Evolutionary conservation across 2,888 invertebrate species (phyloP), one percentile per base, ranked within the genome.

Genomic region (Tyria jacobaeae): DNA sequence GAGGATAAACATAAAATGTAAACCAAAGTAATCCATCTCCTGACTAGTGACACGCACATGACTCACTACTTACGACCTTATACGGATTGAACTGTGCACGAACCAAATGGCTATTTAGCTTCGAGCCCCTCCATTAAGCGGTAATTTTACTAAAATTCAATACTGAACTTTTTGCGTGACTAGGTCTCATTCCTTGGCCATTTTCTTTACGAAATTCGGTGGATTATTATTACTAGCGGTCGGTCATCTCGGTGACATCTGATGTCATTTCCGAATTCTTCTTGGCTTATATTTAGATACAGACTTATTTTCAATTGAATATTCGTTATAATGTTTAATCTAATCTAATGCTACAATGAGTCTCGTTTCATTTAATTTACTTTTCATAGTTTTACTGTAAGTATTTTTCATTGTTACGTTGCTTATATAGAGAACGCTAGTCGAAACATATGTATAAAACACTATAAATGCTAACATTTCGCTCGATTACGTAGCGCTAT

Each of bases 311-410:
- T 15, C 44, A 31, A 12, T 21, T 4, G 10, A 44, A 44, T 47
- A 34, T 39, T n/a, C n/a, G n/a, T n/a, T n/a, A n/a, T n/a, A n/a
- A n/a, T n/a, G n/a, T n/a, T n/a, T n/a, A n/a, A n/a, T n/a, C n/a
- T n/a, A n/a, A n/a, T n/a, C n/a, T n/a, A n/a, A n/a, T n/a, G n/a
- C n/a, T n/a, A n/a, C n/a, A n/a, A n/a, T n/a, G n/a, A n/a, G n/a
- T n/a, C 66, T 73, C 60, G 68, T 79, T 76, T 75, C 73, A 63
- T 70, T 68, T 66, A 68, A 67, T 68, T 67, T 71, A 66, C 48
- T 70, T 71, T 64, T 48, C 5, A 7, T 37, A 37, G 25, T 44
- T 52, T 52, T 47, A 25, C 12, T 51, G 34, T 35, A 24, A n/a
- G 25, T 44, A 35, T 14, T 17, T 9, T 10, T 12, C 31, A 37